Conservation (phyloP, 2,113 vertebrate genomes). For the Anolis carolinensis region DNA sequence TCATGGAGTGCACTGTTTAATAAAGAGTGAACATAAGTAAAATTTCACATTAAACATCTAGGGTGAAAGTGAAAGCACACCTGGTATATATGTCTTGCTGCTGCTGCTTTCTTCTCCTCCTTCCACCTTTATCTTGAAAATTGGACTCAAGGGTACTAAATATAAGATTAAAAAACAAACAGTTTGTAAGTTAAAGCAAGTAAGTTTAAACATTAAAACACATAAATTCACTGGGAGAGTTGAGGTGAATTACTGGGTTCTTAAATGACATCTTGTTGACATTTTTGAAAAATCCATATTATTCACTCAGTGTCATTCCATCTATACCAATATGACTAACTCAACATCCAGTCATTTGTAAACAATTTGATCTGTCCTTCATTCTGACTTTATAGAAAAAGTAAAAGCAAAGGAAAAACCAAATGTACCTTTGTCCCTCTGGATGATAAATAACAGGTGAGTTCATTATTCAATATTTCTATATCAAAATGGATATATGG, state of each 20-base stretch:
- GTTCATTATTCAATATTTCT: conserved; percentile 4
- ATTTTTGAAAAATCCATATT: conserved; percentile 1
- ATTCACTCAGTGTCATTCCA: not conserved
- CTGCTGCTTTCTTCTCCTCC: too few species aligned
- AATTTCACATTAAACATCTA: not conserved
- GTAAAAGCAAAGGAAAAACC: not conserved
- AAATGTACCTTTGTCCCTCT: not conserved
- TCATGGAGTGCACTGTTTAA: not conserved
- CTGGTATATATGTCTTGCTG: not conserved
- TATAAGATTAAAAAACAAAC: too few species aligned
- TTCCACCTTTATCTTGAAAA: too few species aligned
- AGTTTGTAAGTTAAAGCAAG: too few species aligned
- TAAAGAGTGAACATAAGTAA: not conserved
- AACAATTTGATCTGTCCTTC: not conserved
- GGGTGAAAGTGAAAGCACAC: not conserved
- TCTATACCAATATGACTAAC: not conserved
- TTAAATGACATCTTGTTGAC: not conserved
- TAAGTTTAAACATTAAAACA: too few species aligned
- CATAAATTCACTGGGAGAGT: not conserved
- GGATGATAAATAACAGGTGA: conserved; percentile 10
- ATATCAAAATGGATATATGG: not conserved
- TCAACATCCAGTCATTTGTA: not conserved
- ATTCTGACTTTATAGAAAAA: not conserved
- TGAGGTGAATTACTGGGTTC: not conserved
- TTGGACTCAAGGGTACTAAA: too few species aligned